Base-by-base conservation (phyloP, 2,888 invertebrate genomes). In the Geotrupes spiniger region DNA sequence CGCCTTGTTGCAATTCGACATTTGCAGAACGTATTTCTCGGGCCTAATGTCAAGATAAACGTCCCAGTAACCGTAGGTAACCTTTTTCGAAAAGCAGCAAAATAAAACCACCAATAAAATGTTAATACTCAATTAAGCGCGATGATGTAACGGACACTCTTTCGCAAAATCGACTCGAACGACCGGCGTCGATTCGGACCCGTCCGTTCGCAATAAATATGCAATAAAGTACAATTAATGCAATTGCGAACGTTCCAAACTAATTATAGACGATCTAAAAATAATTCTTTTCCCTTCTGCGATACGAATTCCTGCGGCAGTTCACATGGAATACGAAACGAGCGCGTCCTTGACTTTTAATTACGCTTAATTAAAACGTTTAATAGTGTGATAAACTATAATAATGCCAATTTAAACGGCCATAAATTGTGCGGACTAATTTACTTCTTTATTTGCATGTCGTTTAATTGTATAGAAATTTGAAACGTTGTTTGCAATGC, bases 291-390 rank as follows among this genome's bases (percentile, higher is more conserved):
- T 33, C 15, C 9, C 15, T 33, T 33, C 33, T 33, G 33, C 9
- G n/a, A n/a, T 33, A 33, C n/a, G 11, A 33, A 33, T 33, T 33
- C 33, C 33, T 33, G 33, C 33, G 15, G 33, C 33, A 33, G 14
- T 33, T 33, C 33, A 33, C 33, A 33, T 21, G 17, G 38, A 21
- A 21, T 38, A 38, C 17, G 8, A 54, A 52, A 54, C 49, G 49
- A 52, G 43, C 44, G 46, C 55, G 63, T 51, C 67, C 69, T 67
- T 69, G 68, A 66, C 65, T 66, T 62, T 64, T 66, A 66, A 69
- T 67, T 67, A 59, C 58, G 52, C 52, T 56, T 60, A 67, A 69
- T 69, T 69, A 68, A 67, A 66, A 63, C 63, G 59, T 62, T 68
- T 66, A 65, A 64, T 63, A 60, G 63, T 61, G 62, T 59, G 62